Evolutionary conservation across 2,797 vertebrate genomes (phyloP), one percentile per base, ranked within the genome.

Genomic region (Schizothorax lantsangensis): DNA sequence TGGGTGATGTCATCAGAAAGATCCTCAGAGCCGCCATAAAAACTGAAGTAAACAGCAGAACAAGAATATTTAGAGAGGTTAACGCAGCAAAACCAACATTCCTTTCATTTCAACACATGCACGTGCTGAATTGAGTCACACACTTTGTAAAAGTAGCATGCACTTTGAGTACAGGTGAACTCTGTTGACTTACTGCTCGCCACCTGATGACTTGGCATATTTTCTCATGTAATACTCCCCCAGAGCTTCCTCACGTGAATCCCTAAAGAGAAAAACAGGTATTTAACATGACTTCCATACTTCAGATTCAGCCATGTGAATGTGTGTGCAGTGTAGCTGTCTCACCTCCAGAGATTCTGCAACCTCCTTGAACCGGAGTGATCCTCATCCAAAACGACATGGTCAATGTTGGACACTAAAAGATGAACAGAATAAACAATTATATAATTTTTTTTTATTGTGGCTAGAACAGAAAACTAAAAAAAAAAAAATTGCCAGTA

Each of bases 171-270:
- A 36, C 0, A 9, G 6, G 17, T 33, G 26, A 81, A 88, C n/a
- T 75, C 4, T 5, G 68, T 10, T 82, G 7, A 96, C 97, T 96
- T 92, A 99, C 98, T 97, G 96, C 81, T 99, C 97, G 0, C 97
- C 97, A 84, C 95, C 96, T 0, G 97, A 97, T 0, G 97, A 96
- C 89, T 99, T 98, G 89, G 98, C 98, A 0, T 99, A 99, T 91
- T 99, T 99, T 91, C 97, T 98, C 98, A 98, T 99, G 92, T 98
- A 98, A 89, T 99, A 99, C 86, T 99, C 98, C 1, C 97, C 98
- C 90, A 99, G 85, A 1, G 97, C 98, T 91, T 99, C 98, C 88
- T 98, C 98, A 5, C 97, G 95, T 88, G 98, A 97, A 87, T 99
- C 98, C 92, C 97, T 99, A 93, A 0, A 87, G 8, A 7, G 68